Base-by-base conservation (phyloP, 2,113 vertebrate species). In the Tinamus guttatus region DNA sequence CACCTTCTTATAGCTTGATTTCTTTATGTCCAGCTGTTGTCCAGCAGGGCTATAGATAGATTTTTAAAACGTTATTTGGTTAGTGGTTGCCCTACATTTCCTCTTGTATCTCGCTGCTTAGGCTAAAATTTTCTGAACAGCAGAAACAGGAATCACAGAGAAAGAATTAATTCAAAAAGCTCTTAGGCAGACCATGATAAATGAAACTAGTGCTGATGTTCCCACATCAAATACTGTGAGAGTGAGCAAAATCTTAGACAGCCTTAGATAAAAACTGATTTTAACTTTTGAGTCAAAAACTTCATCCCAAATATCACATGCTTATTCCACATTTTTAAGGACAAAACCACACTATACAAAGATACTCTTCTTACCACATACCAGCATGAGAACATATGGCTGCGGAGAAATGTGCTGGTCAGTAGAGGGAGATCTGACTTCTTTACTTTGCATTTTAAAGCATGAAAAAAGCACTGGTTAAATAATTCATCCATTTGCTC, bases 1-100 rank as follows among this genome's bases (percentile, higher is more conserved):
- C 97, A 99, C 99, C 99, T 99, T 99, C 96, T 98, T 99, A 93
- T 99, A 99, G 95, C 99, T 99, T 84, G 99, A 99, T 96, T 99
- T 99, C 98, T 99, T 99, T 74, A 99, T 98, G 85, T 99, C 99
- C 86, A 99, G 94, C 67, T 99, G 98, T 80, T 97, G 98, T 97
- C 98, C 99, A 96, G 97, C 98, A 47, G 99, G 99, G 97, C 99
- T 99, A 94, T 30, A 74, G 91, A 96, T 40, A 40, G 77, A 93
- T 81, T 92, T 93, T 93, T 82, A 2, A 82, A 41, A 89, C 94
- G 68, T 38, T 76, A 68, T 89, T 93, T 90, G 88, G 69, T 93
- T 89, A 54, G 2, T 62, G 58, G 34, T 63, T n/a, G 87, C 62
- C 49, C 16, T 69, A 54, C 18, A 71, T 60, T 81, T 87, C 59